Percentiles rank a stretch among this genome's conserved stretches.
Evolutionary conservation across 2,113 vertebrate genomes (phyloP).

Genomic region (Parotia lawesii): DNA sequence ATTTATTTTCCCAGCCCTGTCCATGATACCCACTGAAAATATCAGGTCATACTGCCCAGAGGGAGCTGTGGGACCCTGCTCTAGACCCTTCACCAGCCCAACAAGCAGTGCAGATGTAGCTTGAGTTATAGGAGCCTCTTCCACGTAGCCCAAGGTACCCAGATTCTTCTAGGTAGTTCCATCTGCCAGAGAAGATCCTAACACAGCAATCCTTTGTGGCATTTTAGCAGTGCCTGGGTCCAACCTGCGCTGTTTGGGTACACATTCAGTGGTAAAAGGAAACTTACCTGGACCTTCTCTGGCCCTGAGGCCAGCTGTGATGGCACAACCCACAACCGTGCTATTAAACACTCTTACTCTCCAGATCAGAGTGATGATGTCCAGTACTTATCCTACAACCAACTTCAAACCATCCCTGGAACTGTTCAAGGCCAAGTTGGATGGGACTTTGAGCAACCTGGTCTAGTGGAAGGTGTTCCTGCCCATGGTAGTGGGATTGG

Average conservation of each 20-base stretch:
- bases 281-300: not conserved
- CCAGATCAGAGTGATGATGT: too few relatives aligned
- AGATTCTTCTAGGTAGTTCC: not conserved
- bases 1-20: not conserved
- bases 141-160: not conserved
- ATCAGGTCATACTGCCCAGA: not conserved
- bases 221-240: not conserved
- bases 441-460: not conserved
- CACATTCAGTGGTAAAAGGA: not conserved
- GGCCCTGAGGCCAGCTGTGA: not conserved
- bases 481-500: not conserved
- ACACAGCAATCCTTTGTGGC: not conserved
- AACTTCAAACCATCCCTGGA: not conserved
- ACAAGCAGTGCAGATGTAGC: not conserved
- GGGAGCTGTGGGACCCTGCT: not conserved
- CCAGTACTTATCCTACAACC: not conserved
- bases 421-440: not conserved
- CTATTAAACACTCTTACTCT: not conserved
- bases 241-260: not conserved
- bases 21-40: not conserved
- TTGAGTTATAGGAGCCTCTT: not conserved
- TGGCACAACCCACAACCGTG: not conserved
- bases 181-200: not conserved
- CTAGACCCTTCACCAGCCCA: not conserved
- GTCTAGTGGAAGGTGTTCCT: not conserved